Conservation (phyloP, 2,888 invertebrate species). For the Andrena trimmerana region DNA sequence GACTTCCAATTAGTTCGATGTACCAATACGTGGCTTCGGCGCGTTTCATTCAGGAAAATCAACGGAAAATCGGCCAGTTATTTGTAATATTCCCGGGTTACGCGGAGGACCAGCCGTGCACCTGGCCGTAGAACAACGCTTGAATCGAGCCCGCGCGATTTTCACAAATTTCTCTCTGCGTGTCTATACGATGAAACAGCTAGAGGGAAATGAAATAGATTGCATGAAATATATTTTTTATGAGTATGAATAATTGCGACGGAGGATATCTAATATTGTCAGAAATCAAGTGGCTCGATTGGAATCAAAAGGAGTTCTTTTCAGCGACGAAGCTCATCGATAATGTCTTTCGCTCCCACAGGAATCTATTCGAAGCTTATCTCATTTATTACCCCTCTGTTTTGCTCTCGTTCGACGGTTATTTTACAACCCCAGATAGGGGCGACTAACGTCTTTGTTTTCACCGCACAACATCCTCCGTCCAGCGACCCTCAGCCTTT, state of each 20-base stretch:
- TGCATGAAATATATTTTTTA: not conserved
- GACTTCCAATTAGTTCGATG: conserved; percentile 79
- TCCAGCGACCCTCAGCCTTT: conserved; percentile 55
- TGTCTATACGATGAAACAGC: not conserved
- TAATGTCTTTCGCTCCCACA: conserved; percentile 73
- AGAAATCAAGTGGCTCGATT: not conserved
- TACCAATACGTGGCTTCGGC: conserved; percentile 51
- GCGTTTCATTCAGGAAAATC: conserved; percentile 62
- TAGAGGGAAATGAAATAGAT: conserved; percentile 3
- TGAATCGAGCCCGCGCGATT: conserved; percentile 12
- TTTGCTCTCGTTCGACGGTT: conserved; percentile 82
- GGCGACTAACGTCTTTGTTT: conserved; percentile 84
- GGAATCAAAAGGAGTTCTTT: conserved; percentile 6
- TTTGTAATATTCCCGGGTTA: conserved; percentile 47
- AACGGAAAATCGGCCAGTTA: conserved; percentile 60
- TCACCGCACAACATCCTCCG: conserved; percentile 80
- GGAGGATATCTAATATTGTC: not conserved
- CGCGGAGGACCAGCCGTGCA: not conserved
- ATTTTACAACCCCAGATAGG: conserved; percentile 84
- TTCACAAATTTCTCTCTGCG: conserved; percentile 9
- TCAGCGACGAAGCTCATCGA: conserved; percentile 70
- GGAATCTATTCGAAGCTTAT: conserved; percentile 80
- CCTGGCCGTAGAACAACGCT: conserved; percentile 12
- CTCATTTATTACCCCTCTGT: conserved; percentile 82
- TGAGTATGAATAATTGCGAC: not conserved